phyloP scores from a whole-genome alignment of 2,797 vertebrate species.

The Gila robusta region DNA sequence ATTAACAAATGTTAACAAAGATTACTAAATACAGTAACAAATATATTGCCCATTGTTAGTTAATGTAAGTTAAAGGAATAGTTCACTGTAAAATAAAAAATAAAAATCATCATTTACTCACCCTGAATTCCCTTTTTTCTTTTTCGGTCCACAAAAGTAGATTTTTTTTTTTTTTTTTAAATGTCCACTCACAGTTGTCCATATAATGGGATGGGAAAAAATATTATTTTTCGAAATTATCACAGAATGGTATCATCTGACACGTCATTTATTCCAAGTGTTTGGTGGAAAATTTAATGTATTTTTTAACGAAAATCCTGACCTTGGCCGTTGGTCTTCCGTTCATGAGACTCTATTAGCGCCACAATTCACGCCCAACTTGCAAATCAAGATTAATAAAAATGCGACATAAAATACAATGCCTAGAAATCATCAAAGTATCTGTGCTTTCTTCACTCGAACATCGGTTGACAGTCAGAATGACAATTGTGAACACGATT shows the following conservation, averaged over 20 bases:
- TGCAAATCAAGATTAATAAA: background rate
- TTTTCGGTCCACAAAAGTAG: background rate
- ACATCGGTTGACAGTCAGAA: background rate
- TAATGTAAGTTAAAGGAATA: background rate
- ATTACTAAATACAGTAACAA: background rate
- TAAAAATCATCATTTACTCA: background rate
- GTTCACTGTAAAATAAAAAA: background rate
- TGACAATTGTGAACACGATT: background rate
- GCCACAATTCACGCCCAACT: background rate
- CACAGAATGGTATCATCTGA: background rate
- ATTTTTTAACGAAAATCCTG: too few relatives aligned
- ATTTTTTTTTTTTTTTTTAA: too few relatives aligned
- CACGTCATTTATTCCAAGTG: background rate
- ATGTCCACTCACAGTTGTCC: background rate
- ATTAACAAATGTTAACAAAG: background rate
- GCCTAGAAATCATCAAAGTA: background rate
- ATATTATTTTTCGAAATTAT: background rate
- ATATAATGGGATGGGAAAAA: background rate
- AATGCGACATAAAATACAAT: background rate
- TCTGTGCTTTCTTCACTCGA: too few relatives aligned
- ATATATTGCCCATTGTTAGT: background rate
- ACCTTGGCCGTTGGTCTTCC: too few relatives aligned
- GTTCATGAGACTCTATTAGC: background rate
- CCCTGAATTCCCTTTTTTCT: background rate
- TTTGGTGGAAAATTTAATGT: background rate